Conservation (phyloP, 2,113 vertebrate species). For the Tautogolabrus adspersus region DNA sequence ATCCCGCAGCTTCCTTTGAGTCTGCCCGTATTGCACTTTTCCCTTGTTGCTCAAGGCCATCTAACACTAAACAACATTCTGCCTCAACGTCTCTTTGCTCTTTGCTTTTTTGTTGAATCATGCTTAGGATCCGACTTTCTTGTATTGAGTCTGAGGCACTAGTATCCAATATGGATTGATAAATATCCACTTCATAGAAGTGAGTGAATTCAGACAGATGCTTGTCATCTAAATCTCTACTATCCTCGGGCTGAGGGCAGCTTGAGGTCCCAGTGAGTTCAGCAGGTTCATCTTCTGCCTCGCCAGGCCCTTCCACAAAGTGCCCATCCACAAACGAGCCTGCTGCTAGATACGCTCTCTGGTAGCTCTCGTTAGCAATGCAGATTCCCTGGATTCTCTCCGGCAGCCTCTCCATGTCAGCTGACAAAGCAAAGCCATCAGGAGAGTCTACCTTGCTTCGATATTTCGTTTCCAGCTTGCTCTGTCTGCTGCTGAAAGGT, state of each 20-base stretch:
- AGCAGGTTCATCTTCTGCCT: conserved; percentile 89
- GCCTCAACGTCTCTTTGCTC: conserved; percentile 94
- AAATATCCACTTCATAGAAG: conserved; percentile 99
- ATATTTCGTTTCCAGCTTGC: conserved; percentile 98
- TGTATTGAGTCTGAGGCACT: conserved; percentile 98
- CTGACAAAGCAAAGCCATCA: conserved; percentile 75
- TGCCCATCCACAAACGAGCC: conserved; percentile 98
- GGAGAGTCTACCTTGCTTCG: conserved; percentile 86
- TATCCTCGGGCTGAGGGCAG: conserved; percentile 95
- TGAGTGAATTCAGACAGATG: conserved; percentile 98
- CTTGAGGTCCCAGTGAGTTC: conserved; percentile 92
- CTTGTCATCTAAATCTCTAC: conserved; percentile 95
- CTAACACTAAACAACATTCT: conserved; percentile 98
- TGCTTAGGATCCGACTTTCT: conserved; percentile 99
- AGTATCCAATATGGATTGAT: conserved; percentile 99
- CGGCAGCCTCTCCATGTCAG: conserved; percentile 87
- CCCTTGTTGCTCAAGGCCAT: conserved; percentile 96
- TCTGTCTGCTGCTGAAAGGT: conserved; percentile 92
- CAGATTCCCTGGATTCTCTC: conserved; percentile 92
- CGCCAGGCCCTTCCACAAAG: conserved; percentile 96
- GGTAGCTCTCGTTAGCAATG: conserved; percentile 89
- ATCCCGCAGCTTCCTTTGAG: conserved; percentile 88
- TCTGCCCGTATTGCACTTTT: conserved; percentile 99
- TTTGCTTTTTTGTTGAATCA: conserved; percentile 98
- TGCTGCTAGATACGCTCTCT: conserved; percentile 94